Evolutionary conservation across 2,888 invertebrate genomes (phyloP), one percentile per base, ranked within the genome.

Genomic region (Unio delphinus): DNA sequence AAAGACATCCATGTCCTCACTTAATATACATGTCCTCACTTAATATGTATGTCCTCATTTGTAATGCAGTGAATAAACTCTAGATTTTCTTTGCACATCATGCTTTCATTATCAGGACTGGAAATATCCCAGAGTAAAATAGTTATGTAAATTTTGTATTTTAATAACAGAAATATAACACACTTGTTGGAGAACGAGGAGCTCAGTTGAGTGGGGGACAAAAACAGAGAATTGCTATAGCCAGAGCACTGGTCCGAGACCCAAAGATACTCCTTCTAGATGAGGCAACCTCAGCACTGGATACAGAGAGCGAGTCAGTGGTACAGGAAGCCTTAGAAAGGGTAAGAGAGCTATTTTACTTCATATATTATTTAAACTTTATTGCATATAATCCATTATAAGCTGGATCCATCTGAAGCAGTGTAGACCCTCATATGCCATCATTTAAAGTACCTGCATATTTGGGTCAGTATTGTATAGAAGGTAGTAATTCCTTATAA

Each of bases 271-370:
- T 92, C n/a, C 81, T 89, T 28, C 75, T 89, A 30, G 89, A 89
- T 68, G 89, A 89, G 68, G 89, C 89, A 4, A 89, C 89, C 17
- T 88, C 88, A 5, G 88, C 89, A 11, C 76, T 89, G 45, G 89
- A 89, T 68, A 86, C 86, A 7, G 88, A 89, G 72, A 88, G 88
- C 76, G 89, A 89, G 79, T 75, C 84, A 45, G 77, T 86, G 87
- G 96, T 97, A 0, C 96, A 97, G 90, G 93, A 93, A 23, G 96
- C 92, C 23, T 86, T 92, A 15, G 92, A 92, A 72, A 94, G 87
- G 85, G 92, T 87, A 74, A 69, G 61, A 28, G 4, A 8, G 45
- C 3, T 45, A 15, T 45, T 45, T 0, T 45, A 45, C 15, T 45
- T 1, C 15, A 45, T 15, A 45, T 45, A 2, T 45, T 15, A 45